These are phyloP conservation scores for Melieria crassipennis DNA, from an alignment of 2,888 invertebrate species.

Conservation along the genomic window DNA sequence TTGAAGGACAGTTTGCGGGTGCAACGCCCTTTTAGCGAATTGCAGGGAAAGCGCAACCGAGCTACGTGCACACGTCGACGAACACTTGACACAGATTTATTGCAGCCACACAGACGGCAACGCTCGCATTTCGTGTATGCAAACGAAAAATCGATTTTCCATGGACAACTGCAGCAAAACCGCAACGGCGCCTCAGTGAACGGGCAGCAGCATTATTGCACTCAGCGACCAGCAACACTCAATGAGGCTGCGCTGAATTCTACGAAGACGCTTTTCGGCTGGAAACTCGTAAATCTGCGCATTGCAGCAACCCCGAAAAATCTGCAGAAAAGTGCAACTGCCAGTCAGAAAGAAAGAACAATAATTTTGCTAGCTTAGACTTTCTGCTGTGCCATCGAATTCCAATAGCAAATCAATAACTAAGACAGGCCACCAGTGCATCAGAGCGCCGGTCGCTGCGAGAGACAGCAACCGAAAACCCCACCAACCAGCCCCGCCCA, in stretches of 20 bases:
- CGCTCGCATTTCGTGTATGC: constrained; percentile 24
- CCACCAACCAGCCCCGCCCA: not conserved
- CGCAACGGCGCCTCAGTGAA: too few relatives aligned
- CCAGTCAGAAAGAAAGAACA: not conserved
- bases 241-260: too few relatives aligned
- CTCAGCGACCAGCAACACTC: too few relatives aligned
- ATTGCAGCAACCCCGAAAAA: too few relatives aligned
- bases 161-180: too few relatives aligned
- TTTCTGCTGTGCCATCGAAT: too few relatives aligned
- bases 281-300: too few relatives aligned
- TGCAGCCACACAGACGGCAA: constrained; percentile 36
- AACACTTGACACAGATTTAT: constrained; percentile 47
- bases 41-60: constrained; percentile 15
- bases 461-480: not conserved
- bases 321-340: constrained; percentile 5
- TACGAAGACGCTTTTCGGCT: not conserved
- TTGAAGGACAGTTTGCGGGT: not conserved
- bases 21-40: constrained; percentile 27
- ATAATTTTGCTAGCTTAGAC: not conserved
- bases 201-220: too few relatives aligned
- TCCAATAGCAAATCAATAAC: too few relatives aligned
- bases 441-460: not conserved
- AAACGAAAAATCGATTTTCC: constrained; percentile 41
- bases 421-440: not conserved
- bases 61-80: constrained; percentile 10